phyloP scores from a whole-genome alignment of 2,888 invertebrate genomes.

The Lasioglossum zephyrum region DNA sequence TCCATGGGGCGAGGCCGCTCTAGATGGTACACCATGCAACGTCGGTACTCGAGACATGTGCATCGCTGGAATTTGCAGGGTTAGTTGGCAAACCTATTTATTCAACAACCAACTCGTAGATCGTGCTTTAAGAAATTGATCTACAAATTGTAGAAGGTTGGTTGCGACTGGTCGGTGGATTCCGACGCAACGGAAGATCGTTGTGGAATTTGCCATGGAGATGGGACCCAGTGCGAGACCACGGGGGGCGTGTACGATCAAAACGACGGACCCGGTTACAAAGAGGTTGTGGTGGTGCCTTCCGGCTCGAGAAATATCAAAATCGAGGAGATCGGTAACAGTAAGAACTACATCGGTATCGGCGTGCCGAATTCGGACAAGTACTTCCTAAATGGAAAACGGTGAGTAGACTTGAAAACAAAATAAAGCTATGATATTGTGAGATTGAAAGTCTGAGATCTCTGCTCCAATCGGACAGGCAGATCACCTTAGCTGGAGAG shows the following conservation, averaged over 20 bases:
- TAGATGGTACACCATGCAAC: conserved; percentile 88
- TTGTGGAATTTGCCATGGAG: conserved; percentile 89
- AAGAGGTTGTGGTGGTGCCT: conserved; percentile 87
- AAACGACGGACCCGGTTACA: conserved; percentile 85
- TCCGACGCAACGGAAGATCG: conserved; percentile 88
- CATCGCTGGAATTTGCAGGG: conserved; percentile 87
- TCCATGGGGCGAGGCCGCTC: conserved; percentile 86
- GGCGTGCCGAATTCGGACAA: conserved; percentile 84
- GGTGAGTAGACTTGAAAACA: conserved; percentile 84
- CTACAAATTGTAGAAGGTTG: conserved; percentile 85
- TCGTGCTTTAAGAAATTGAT: not conserved
- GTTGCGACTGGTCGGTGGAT: conserved; percentile 88
- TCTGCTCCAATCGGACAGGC: conserved; percentile 71
- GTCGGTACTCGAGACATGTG: conserved; percentile 88
- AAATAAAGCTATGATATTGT: not conserved
- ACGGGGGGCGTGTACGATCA: conserved; percentile 86
- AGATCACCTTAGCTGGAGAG: conserved; percentile 84
- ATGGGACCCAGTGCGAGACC: conserved; percentile 88
- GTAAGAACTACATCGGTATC: conserved; percentile 85
- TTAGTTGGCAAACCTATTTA: conserved; percentile 79
- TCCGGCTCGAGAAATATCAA: conserved; percentile 87
- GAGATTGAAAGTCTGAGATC: conserved; percentile 1
- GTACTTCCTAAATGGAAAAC: conserved; percentile 88
- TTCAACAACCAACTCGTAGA: not conserved
- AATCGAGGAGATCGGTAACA: conserved; percentile 86